Base-by-base conservation (phyloP, 2,888 invertebrate genomes). In the Heliothis peltigera region DNA sequence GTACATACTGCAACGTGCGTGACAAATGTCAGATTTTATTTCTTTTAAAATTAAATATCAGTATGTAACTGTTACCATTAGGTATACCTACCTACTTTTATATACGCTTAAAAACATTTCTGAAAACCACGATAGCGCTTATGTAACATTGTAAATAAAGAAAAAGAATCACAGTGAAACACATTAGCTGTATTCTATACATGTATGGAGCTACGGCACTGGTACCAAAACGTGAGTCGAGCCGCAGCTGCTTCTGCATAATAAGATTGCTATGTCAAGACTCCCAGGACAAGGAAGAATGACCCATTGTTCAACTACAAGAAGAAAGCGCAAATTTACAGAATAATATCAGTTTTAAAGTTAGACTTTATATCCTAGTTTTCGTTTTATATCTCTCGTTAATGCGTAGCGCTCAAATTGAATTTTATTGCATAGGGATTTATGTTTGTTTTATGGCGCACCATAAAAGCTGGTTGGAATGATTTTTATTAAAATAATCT, bases 401-500 rank as follows among this genome's bases (percentile, higher is more conserved):
- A 79, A 79, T 79, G 51, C 67, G 62, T 77, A 54, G 63, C 55
- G 79, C 64, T 80, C 66, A 80, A 76, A 80, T 76, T 80, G 79
- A 79, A 79, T 78, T 80, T 80, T 80, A 79, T 80, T 80, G 63
- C 75, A 63, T 46, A 32, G 28, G 62, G 76, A 71, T 78, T 79
- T 79, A 80, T 73, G 70, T 73, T 55, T 70, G 75, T 77, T 79
- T 79, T 79, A 79, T 80, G 68, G 75, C 73, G 42, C 19, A 22
- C 49, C 56, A 57, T 80, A 78, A 79, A 79, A 79, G 58, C 52
- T 63, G 55, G 52, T 69, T 35, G 51, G 19, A 75, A 75, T 67
- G 65, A 66, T 67, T 73, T 78, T 78, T 80, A 75, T 80, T 80
- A 80, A 79, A 78, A 80, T 78, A 64, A 78, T 73, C 66, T 58